Base-by-base conservation (phyloP, 2,113 vertebrate species). In the Anarrhichthys ocellatus region DNA sequence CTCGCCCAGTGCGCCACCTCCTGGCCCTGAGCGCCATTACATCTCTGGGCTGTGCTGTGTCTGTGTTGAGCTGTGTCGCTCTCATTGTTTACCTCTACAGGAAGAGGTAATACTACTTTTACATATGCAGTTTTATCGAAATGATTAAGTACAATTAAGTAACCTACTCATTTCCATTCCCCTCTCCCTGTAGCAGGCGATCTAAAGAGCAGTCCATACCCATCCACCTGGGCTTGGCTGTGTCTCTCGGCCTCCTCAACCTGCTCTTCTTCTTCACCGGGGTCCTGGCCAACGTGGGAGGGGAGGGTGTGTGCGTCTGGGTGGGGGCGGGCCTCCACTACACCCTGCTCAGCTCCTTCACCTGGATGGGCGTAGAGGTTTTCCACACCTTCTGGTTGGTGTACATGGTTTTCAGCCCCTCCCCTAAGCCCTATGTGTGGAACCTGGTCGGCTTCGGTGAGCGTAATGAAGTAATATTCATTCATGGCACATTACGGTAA, bases 291-390 rank as follows among this genome's bases (percentile, higher is more conserved):
- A 95, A 95, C 8, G 58, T 88, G 7, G 91, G 27, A 5, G 73
- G 76, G 2, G 48, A 88, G 11, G 1, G 15, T 0, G 0, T 93
- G 74, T 96, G 95, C 18, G 0, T 0, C 10, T 86, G 81, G 67
- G 78, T 94, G 15, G 96, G 83, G 2, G 84, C 90, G 0, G 8
- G 46, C 8, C 92, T 96, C 54, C 96, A 96, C 88, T 96, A 95
- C 5, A 42, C 84, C 40, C 81, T 95, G 38, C 93, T 96, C 46
- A 92, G 92, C 82, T 90, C 93, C 61, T 88, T 95, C 22, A 76
- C 81, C 74, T 96, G 96, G 96, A 96, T 96, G 95, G 94, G 85
- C 36, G 85, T 95, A 0, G 93, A 96, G 63, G 87, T 95, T 18
- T 89, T 95, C 58, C 91, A 95, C 83, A 93, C 95, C 44, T 96